Evolutionary conservation across 1,140 invertebrate species (phyloP).

Genomic region (Elysia chlorotica): DNA sequence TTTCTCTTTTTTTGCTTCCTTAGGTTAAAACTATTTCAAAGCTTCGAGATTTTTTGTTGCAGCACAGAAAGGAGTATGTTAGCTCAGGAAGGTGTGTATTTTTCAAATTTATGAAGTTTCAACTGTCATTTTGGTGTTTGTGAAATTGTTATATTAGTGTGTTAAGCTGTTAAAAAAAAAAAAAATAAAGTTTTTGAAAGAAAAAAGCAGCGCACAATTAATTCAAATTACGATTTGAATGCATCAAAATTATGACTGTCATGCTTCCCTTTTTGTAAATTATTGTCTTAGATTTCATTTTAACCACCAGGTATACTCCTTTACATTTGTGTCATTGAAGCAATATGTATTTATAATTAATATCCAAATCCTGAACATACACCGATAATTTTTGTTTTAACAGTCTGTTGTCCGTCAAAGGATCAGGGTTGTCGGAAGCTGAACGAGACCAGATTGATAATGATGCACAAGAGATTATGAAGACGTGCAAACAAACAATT

Average conservation of each 20-base stretch:
- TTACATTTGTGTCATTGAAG: no score
- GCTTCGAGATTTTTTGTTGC: constrained; percentile 78
- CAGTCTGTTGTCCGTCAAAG: constrained; percentile 61
- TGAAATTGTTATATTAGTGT: neutral
- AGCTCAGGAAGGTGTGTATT: constrained; percentile 73
- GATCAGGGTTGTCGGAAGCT: constrained; percentile 75
- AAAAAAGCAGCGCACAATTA: no score
- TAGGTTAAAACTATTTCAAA: constrained; percentile 74
- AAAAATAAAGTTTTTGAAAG: neutral
- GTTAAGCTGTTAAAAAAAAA: neutral
- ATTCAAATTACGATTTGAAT: no score
- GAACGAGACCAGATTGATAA: constrained; percentile 85
- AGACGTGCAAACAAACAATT: constrained; percentile 77
- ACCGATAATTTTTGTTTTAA: constrained; percentile 20
- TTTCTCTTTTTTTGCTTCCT: constrained; percentile 20
- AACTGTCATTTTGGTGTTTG: no score
- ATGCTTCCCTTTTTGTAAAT: neutral
- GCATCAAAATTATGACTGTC: no score
- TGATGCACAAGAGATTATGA: constrained; percentile 82
- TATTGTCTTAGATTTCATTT: constrained; percentile 1
- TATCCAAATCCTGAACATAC: no score
- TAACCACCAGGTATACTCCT: neutral
- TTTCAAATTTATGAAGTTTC: no score
- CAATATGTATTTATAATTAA: no score
- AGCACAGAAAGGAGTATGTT: constrained; percentile 84